A percentile compares a stretch with the other conserved stretches of the same genome.
Evolutionary conservation across 2,888 invertebrate species (phyloP).

Genomic region (Odiellus spinosus): DNA sequence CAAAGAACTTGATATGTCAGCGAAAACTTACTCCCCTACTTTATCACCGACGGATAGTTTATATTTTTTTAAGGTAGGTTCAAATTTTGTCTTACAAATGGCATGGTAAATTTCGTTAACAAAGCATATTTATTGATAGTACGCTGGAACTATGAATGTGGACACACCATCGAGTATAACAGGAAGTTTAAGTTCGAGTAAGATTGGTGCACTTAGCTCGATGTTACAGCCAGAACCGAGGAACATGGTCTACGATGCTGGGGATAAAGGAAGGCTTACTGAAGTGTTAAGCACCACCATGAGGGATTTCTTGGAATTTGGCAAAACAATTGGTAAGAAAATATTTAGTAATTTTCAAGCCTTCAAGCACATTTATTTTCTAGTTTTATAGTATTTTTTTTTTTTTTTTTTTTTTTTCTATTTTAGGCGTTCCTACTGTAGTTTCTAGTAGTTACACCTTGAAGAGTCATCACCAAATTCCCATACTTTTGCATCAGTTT

Average conservation of each 20-base stretch:
- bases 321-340: constrained; percentile 26
- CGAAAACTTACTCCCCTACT: constrained; percentile 15
- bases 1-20: constrained; percentile 6
- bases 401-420: neutral
- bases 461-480: constrained; percentile 30
- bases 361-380: neutral
- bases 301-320: constrained; percentile 45
- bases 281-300: constrained; percentile 38
- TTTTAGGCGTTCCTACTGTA: constrained; percentile 40
- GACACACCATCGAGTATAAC: too few species aligned
- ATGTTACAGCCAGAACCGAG: too few species aligned
- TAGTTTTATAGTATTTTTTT: neutral
- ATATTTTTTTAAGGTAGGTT: too few species aligned
- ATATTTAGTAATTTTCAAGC: neutral
- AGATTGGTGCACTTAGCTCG: too few species aligned
- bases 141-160: too few species aligned
- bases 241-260: constrained; percentile 31
- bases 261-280: constrained; percentile 39
- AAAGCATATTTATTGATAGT: too few species aligned
- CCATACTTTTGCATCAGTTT: constrained; percentile 34
- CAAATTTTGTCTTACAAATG: too few species aligned
- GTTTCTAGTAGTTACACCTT: constrained; percentile 36
- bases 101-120: too few species aligned
- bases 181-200: too few species aligned
- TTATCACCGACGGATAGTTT: constrained; percentile 11